Base-by-base conservation (phyloP, 2,113 vertebrate species). In the Antennarius striatus region DNA sequence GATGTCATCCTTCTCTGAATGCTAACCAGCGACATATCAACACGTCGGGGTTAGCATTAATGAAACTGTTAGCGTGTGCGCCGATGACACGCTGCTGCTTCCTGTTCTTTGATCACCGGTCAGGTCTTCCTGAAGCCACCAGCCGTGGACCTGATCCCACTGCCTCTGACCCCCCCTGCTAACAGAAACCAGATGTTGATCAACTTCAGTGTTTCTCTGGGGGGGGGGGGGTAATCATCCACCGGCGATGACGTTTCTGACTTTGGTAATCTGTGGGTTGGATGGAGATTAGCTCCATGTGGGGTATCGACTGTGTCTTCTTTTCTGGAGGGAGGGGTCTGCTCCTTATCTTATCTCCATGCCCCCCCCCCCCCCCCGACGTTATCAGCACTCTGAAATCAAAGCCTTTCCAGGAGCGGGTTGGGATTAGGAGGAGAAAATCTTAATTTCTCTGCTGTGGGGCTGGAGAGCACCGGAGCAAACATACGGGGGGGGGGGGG, bases 301-400 rank as follows among this genome's bases (percentile, higher is more conserved):
- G 80, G 70, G 82, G 81, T 73, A 75, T 70, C 69, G 83, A 82
- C 75, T 85, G 83, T 55, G 42, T 29, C 53, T 81, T 49, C 2
- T 73, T 68, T 75, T 80, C 80, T 89, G 68, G 80, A 68, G 72
- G 68, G 72, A 69, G 60, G 75, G 75, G 77, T 83, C 82, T 79
- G 79, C 75, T 66, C 1, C 76, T 83, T 85, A 85, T 87, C 87
- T 89, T 81, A 83, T 91, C 78, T 6, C 81, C 69, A 43, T 68
- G 82, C 83, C 84, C 84, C 84, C 88, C 74, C n/a, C 0, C 82
- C 86, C 71, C 80, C 62, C 52, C 56, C 15, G 13, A 46, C 55
- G 56, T 85, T 83, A 85, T 90, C 88, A 78, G 28, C 68, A 80
- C 87, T 86, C 81, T 72, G 79, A 86, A 89, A 90, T 89, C 88